A percentile compares a stretch with the other conserved stretches of the same genome.
phyloP scores from a whole-genome alignment of 2,797 vertebrate species.

The Pampus argenteus region DNA sequence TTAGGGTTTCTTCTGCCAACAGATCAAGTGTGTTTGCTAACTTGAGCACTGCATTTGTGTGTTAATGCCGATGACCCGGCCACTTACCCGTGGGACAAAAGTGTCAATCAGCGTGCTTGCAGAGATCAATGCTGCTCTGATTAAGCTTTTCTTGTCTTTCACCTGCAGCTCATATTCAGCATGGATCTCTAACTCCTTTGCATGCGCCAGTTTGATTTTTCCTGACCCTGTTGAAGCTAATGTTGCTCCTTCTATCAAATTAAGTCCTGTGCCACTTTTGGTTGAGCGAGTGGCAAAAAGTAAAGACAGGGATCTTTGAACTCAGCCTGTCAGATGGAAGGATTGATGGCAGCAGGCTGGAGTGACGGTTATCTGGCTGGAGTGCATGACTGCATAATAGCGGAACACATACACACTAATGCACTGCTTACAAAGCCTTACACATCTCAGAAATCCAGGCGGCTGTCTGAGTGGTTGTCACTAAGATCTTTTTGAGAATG shows the following conservation, averaged over 20 bases:
- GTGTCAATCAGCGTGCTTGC: slow-evolving; percentile 64
- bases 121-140: slow-evolving; percentile 74
- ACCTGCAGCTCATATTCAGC: neutral
- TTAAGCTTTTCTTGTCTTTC: slow-evolving; percentile 67
- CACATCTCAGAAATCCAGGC: neutral
- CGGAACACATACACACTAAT: no score
- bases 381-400: neutral
- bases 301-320: slow-evolving; percentile 15
- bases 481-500: neutral
- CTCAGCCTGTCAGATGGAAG: slow-evolving; percentile 1
- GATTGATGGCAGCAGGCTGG: slow-evolving; percentile 1
- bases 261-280: neutral
- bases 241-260: neutral
- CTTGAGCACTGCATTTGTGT: slow-evolving; percentile 2
- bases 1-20: slow-evolving; percentile 24
- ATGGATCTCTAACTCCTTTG: neutral
- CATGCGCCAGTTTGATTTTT: neutral
- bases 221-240: neutral
- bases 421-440: neutral
- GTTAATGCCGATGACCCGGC: slow-evolving; percentile 19
- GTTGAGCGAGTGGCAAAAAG: neutral
- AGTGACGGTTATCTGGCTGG: neutral
- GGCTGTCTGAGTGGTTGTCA: neutral
- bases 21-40: slow-evolving; percentile 17
- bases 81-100: slow-evolving; percentile 31